phyloP scores from a whole-genome alignment of 2,113 vertebrate species.

The Campylomormyrus tamandua region DNA sequence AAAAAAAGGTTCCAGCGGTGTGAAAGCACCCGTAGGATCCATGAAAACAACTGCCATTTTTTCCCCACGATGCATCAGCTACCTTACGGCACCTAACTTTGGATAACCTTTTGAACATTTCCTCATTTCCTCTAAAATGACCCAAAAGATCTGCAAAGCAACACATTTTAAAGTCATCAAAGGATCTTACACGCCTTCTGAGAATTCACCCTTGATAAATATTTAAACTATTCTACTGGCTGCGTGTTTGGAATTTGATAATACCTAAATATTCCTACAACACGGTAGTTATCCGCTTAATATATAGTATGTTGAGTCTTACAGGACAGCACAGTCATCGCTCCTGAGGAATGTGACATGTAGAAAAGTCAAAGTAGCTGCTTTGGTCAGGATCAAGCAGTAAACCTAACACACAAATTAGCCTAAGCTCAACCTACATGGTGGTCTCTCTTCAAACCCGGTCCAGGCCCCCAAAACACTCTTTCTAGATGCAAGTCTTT shows the following conservation, averaged over 20 bases:
- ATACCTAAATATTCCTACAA: neutral
- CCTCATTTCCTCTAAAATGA: neutral
- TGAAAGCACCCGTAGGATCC: neutral
- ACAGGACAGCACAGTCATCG: neutral
- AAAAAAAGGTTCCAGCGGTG: too few species aligned
- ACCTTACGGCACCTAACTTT: neutral
- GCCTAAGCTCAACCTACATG: neutral
- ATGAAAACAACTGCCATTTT: neutral
- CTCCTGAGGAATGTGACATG: neutral
- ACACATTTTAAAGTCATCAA: neutral
- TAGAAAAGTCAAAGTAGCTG: neutral
- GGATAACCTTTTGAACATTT: neutral
- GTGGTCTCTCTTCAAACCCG: neutral
- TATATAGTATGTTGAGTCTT: neutral
- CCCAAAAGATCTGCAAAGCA: neutral
- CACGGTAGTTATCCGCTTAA: too few species aligned
- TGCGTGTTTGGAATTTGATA: neutral
- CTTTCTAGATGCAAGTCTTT: neutral
- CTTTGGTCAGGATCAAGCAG: neutral
- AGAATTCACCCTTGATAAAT: neutral
- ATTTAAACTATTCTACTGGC: neutral
- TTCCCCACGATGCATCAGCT: neutral
- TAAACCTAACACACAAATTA: neutral
- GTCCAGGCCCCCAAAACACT: neutral
- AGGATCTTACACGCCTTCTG: neutral